Conservation (phyloP, 2,113 vertebrate species). For the Tringa solitaria region DNA sequence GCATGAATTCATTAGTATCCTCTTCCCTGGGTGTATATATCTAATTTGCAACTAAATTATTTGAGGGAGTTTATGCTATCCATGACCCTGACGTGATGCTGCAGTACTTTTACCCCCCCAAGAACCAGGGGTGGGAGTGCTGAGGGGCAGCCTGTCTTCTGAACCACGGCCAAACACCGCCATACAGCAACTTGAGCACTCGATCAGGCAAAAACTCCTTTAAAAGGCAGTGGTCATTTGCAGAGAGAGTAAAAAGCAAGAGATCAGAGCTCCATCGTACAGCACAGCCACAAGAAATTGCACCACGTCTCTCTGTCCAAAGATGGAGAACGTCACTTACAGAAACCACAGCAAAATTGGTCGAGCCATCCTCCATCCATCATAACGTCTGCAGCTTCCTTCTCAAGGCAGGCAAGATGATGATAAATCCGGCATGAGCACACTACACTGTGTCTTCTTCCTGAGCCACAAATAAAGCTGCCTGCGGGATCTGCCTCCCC, state of each 20-base stretch:
- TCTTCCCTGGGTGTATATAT: not conserved
- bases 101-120: not conserved
- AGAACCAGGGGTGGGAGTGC: not conserved
- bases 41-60: not conserved
- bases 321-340: not conserved
- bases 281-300: not conserved
- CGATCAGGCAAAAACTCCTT: not conserved
- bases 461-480: not conserved
- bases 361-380: not conserved
- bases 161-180: not conserved
- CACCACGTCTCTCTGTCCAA: not conserved
- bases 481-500: not conserved
- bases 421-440: not conserved
- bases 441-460: not conserved
- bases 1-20: not conserved
- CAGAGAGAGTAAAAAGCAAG: not conserved
- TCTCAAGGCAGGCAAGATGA: not conserved
- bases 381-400: not conserved
- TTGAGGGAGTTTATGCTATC: not conserved
- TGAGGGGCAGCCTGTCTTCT: not conserved
- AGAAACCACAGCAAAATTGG: not conserved
- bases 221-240: not conserved
- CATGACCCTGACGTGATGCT: rapidly evolving
- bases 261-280: not conserved
- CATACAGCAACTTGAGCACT: not conserved